Conservation (phyloP, 2,797 vertebrate genomes). For the Pipistrellus pygmaeus region DNA sequence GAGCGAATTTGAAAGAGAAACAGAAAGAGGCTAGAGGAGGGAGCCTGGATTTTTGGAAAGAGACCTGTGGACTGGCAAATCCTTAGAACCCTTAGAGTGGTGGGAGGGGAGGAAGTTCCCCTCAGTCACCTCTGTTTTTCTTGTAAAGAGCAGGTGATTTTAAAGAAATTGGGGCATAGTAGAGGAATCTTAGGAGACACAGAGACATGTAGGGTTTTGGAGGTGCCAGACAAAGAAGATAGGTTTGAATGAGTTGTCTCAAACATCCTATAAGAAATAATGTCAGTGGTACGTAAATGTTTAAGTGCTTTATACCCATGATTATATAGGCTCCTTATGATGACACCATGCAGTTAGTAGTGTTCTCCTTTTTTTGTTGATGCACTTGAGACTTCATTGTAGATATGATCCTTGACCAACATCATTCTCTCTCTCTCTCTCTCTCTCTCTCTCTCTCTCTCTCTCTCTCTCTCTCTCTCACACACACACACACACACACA, state of each 20-base stretch:
- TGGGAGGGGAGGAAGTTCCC: neutral
- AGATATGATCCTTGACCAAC: neutral
- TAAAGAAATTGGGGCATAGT: constrained; percentile 48
- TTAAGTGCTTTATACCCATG: neutral
- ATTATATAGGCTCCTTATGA: neutral
- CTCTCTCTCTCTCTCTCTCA: neutral
- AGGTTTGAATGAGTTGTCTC: constrained; percentile 53
- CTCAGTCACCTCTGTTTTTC: constrained; percentile 29
- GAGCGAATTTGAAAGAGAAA: constrained; percentile 37
- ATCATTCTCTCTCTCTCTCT: neutral
- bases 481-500: too few species aligned
- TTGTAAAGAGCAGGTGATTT: constrained; percentile 31
- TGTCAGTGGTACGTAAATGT: neutral
- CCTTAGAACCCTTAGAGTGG: neutral
- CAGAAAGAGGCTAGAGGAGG: neutral
- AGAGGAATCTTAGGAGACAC: constrained; percentile 57
- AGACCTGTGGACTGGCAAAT: neutral
- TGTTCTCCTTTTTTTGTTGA: neutral
- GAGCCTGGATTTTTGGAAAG: neutral
- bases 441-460: neutral
- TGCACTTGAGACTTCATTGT: neutral
- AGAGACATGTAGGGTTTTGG: constrained; percentile 14
- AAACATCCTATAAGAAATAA: constrained; percentile 7
- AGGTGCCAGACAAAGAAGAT: constrained; percentile 45
- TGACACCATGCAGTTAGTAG: neutral